phyloP scores from a whole-genome alignment of 1,140 invertebrate genomes.

The Drosophila lini region DNA sequence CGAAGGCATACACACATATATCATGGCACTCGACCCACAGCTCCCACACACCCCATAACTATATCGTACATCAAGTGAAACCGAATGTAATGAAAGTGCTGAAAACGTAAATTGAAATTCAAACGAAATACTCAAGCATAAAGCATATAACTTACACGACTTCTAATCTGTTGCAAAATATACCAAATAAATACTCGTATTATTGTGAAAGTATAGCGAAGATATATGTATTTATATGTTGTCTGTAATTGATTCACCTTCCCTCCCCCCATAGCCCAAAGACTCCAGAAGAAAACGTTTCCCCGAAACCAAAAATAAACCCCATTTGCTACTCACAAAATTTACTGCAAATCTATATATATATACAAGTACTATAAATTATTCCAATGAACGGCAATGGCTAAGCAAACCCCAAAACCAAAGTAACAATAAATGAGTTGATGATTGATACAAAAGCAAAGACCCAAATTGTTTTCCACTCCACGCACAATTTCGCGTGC shows the following conservation, averaged over 20 bases:
- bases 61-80: slow-evolving; percentile 51
- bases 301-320: slow-evolving; percentile 7
- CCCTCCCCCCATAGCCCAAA: not conserved
- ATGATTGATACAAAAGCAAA: slow-evolving; percentile 75
- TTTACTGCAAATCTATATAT: slow-evolving; percentile 59
- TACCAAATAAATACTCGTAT: slow-evolving; percentile 72
- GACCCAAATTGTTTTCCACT: slow-evolving; percentile 41
- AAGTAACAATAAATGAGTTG: slow-evolving; percentile 81
- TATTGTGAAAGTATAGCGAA: slow-evolving; percentile 71
- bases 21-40: slow-evolving; percentile 47
- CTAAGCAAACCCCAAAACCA: slow-evolving; percentile 31
- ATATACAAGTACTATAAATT: slow-evolving; percentile 52
- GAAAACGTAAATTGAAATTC: slow-evolving; percentile 47
- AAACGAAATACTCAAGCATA: slow-evolving; percentile 64
- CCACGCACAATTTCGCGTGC: slow-evolving; percentile 70
- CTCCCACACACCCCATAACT: slow-evolving; percentile 38
- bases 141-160: slow-evolving; percentile 47
- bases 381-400: slow-evolving; percentile 53
- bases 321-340: slow-evolving; percentile 46
- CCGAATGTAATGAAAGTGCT: slow-evolving; percentile 50
- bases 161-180: slow-evolving; percentile 68
- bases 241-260: slow-evolving; percentile 56
- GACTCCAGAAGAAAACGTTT: not conserved
- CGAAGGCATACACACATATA: slow-evolving; percentile 40
- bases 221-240: slow-evolving; percentile 64